Evolutionary conservation across 2,113 vertebrate species (phyloP), one percentile per base, ranked within the genome.

Genomic region (Cyphomyrus discorhynchus): DNA sequence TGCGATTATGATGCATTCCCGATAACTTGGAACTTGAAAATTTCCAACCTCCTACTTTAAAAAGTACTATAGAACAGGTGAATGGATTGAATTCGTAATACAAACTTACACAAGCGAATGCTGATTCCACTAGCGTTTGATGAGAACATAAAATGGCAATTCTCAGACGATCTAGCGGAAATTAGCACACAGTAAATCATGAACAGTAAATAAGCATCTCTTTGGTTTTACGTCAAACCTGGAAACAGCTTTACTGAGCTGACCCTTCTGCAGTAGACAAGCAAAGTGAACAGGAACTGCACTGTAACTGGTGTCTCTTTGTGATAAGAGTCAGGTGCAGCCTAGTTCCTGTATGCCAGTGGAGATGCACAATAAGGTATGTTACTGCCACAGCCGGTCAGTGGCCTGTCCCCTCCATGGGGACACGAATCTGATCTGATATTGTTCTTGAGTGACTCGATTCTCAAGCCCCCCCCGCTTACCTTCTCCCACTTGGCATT

Each of bases 401-500:
- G 56, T 58, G 58, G 58, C 24, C 7, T 24, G 58, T 62, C 52
- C 21, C 21, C 19, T 47, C 31, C 4, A 3, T 39, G 31, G 27
- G 35, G 31, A 80, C 74, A 80, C 15, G 31, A 35, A 13, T 19
- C 31, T 35, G 39, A 35, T 80, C 39, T 42, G 17, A 39, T 15
- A 5, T 17, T 80, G 39, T 45, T 3, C 53, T 24, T 27, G 3
- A 3, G 50, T 39, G 87, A 66, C 24, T 88, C 2, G 15, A 47
- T n/a, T 46, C 9, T 9, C 87, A 88, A 62, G 35, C 15, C 62
- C 27, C n/a, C 13, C 19, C 42, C 10, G 35, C 11, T 91, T 93
- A 99, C 98, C 46, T 97, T 98, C 91, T 99, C 98, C 98, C 98
- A 99, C 95, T 99, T 99, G 96, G 95, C 93, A 62, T 99, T 98